phyloP scores from a whole-genome alignment of 2,888 invertebrate species.

The Metacarcinus magister region DNA sequence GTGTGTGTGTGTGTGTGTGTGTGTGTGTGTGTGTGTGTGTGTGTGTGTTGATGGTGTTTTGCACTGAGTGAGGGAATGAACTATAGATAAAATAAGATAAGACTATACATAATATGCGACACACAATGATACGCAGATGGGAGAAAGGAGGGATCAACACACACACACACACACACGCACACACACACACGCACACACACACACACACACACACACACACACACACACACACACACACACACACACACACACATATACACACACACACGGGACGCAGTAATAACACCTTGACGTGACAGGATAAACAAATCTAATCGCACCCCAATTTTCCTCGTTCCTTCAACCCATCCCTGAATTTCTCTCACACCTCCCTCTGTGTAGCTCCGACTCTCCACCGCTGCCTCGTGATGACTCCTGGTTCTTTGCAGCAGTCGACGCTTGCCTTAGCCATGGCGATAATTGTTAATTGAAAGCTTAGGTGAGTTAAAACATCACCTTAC shows the following conservation, averaged over 20 bases:
- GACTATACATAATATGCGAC: not conserved
- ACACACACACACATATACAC: slow-evolving; percentile 42
- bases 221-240: slow-evolving; percentile 53
- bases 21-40: slow-evolving; percentile 49
- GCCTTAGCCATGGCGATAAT: slow-evolving; percentile 32
- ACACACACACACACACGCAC: slow-evolving; percentile 26
- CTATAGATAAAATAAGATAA: not conserved
- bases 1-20: slow-evolving; percentile 60
- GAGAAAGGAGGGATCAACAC: not conserved
- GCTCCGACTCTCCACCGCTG: not conserved
- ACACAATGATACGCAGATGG: not conserved
- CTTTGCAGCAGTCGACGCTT: not conserved
- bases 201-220: slow-evolving; percentile 49
- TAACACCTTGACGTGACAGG: slow-evolving; percentile 52
- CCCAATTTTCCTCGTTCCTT: slow-evolving; percentile 18
- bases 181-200: slow-evolving; percentile 30
- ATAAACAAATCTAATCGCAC: slow-evolving; percentile 58
- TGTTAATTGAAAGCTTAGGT: slow-evolving; percentile 62
- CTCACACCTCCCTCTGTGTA: slow-evolving; percentile 47
- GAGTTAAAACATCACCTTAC: not conserved
- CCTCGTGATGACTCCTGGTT: not conserved
- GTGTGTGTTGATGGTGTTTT: not conserved
- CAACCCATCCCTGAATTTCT: not conserved
- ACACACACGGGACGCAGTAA: slow-evolving; percentile 56
- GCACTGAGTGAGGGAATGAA: not conserved